These are phyloP conservation scores for Protobothrops mucrosquamatus DNA, from an alignment of 2,113 vertebrate species.

Conservation along the genomic window DNA sequence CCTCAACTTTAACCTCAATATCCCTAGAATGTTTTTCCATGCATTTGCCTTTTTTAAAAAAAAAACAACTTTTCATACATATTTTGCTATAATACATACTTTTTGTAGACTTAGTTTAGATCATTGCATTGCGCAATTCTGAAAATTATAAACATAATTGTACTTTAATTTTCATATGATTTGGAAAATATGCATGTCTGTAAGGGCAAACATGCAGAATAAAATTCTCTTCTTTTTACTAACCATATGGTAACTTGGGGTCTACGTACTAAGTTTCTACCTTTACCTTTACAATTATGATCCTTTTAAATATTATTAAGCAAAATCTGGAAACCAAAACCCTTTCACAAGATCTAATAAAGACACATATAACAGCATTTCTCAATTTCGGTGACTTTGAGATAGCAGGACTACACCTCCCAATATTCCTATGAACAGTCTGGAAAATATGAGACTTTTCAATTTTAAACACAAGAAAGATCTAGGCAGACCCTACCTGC, in stretches of 20 bases:
- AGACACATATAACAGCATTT: background rate
- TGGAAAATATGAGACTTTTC: background rate
- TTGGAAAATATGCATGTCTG: background rate
- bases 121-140: background rate
- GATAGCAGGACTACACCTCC: background rate
- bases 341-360: background rate
- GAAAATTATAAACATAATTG: background rate
- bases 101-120: background rate
- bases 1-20: background rate
- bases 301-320: background rate
- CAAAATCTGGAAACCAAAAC: background rate
- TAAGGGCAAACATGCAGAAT: background rate
- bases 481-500: background rate
- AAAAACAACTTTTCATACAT: background rate
- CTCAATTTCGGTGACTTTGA: background rate
- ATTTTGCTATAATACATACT: background rate
- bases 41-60: background rate
- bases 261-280: background rate
- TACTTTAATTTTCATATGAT: background rate
- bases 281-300: background rate
- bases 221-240: background rate
- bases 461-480: background rate
- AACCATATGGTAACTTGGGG: background rate
- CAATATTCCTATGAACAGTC: background rate
- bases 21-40: background rate